Evolutionary conservation across 1,140 invertebrate species (phyloP), one percentile per base, ranked within the genome.

Genomic region (Xylocopa sonorina): DNA sequence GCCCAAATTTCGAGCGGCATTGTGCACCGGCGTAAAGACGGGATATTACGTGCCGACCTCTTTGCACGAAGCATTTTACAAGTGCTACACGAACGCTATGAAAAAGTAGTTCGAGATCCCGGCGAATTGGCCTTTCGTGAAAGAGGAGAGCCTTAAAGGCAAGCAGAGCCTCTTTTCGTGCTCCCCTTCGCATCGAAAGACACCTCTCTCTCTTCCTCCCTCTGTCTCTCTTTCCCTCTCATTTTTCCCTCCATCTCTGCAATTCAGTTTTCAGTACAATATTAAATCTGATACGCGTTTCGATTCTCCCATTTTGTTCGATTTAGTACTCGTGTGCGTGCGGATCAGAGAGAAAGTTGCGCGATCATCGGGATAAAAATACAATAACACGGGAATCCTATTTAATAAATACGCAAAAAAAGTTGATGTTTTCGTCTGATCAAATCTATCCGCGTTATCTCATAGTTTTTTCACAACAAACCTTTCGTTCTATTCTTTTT

Each of bases 101-200:
- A 76, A 76, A 76, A 76, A 68, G 74, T 67, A 46, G 48, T 57
- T 16, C 63, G 51, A 58, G 64, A 76, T 68, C 2, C 41, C n/a
- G 10, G 51, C 7, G 63, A 75, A 75, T 46, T 32, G 62, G 27
- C 41, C 12, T 58, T 48, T 68, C 29, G 63, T 6, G 18, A 46
- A 46, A 57, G 27, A 21, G 51, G 16, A 48, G 29, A 12, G 5
- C 29, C 6, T 58, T 46, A 48, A 58, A 68, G 29, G 18, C 21
- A 50, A 57, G 14, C 18, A 5, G 32, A 34, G 32, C 21, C 18
- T 32, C 16, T 34, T 58, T 34, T 34, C 18, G 6, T 14, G 21
- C 4, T 21, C 21, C 5, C n/a, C 21, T n/a, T 50, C 21, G 21
- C 16, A n/a, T 0, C 2, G 10, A 34, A 58, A 34, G 18, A 21